Evolutionary conservation across 2,888 invertebrate genomes (phyloP), one percentile per base, ranked within the genome.

Genomic region (Pogonocherus hispidulus): DNA sequence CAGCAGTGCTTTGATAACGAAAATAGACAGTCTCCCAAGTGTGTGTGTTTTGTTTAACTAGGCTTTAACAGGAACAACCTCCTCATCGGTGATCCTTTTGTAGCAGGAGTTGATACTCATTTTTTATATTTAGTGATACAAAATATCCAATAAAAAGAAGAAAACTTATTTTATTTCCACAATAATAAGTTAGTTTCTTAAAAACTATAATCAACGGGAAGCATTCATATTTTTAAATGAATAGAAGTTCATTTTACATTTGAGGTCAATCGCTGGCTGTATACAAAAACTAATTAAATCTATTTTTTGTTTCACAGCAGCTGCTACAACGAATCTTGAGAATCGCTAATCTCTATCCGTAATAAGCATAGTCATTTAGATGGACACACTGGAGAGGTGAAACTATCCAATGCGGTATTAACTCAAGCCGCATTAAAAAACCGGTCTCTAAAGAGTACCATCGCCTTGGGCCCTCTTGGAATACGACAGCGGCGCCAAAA

Each of bases 401-500:
- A 41, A 14, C 14, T n/a, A 14, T 41, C 41, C 5, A 41, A n/a
- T 41, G 41, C n/a, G 16, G 41, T 14, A 5, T 41, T 41, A 41
- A 41, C 11, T 41, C n/a, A n/a, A 41, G 41, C 41, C 11, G 6
- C 41, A 16, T 41, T 11, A 41, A 41, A 41, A 41, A 8, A 41
- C 41, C 41, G 16, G 41, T 41, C 41, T 41, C 14, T 11, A 32
- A 32, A 32, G 32, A 32, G 32, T 32, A 11, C 41, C 41, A 41
- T 41, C 41, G 41, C 16, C 16, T 41, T n/a, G 14, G 41, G 41
- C n/a, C 41, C 41, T 41, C 41, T 41, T n/a, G 41, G 41, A n/a
- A n/a, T 41, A 41, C 41, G 76, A 78, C 75, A 75, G 76, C 76
- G 73, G 75, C 75, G 75, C 74, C 74, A 75, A 76, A 76, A 75